Evolutionary conservation across 2,113 vertebrate genomes (phyloP).

Genomic region (Odontesthes bonariensis): DNA sequence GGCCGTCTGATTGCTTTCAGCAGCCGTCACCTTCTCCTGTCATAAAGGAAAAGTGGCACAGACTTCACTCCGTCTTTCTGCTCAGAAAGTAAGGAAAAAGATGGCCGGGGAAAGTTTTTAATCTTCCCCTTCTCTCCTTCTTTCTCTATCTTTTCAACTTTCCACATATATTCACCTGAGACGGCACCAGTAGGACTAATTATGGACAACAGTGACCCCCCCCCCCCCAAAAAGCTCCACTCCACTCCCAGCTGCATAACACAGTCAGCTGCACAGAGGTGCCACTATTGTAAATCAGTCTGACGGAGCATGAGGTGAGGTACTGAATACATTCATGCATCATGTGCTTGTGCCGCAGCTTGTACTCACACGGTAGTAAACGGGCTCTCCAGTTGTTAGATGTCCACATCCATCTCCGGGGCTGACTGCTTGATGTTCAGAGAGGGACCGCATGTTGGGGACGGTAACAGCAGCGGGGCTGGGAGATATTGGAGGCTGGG

Average conservation of each 20-base stretch:
- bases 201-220: conserved; percentile 60
- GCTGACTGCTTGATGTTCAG: conserved; percentile 64
- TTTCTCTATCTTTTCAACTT: conserved; percentile 1
- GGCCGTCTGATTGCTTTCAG: conserved; percentile 60
- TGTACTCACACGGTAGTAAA: conserved; percentile 50
- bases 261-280: conserved; percentile 60
- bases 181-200: conserved; percentile 71
- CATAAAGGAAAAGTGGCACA: conserved; percentile 48
- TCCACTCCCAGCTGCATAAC: conserved; percentile 41
- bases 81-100: background rate
- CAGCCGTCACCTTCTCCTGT: conserved; percentile 57
- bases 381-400: conserved; percentile 61
- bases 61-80: conserved; percentile 30
- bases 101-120: background rate
- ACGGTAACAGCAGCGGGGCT: conserved; percentile 26
- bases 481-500: conserved; percentile 47
- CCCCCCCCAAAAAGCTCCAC: conserved; percentile 12
- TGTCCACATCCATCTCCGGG: conserved; percentile 63
- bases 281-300: conserved; percentile 68
- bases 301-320: conserved; percentile 49
- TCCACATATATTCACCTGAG: conserved; percentile 36
- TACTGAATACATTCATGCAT: conserved; percentile 62
- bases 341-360: conserved; percentile 42
- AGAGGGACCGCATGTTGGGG: conserved; percentile 42
- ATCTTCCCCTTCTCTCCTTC: conserved; percentile 1